Evolutionary conservation across 2,888 invertebrate species (phyloP).

Genomic region (Copidosoma aretas): DNA sequence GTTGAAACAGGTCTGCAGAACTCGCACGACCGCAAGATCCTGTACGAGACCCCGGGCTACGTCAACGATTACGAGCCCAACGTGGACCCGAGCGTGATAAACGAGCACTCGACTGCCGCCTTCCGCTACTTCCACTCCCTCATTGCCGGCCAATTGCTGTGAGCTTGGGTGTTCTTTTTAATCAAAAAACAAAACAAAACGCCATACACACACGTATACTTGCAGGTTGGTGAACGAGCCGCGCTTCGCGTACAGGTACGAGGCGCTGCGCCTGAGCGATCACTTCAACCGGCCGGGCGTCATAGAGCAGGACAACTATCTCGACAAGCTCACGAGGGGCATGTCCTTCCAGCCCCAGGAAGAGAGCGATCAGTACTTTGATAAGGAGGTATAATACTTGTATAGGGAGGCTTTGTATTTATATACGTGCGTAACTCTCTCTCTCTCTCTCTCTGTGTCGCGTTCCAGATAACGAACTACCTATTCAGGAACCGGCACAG

Average conservation of each 20-base stretch:
- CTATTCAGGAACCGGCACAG: conserved; percentile 74
- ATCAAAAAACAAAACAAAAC: background rate
- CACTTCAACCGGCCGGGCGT: conserved; percentile 74
- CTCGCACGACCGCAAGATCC: conserved; percentile 69
- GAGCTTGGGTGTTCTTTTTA: conserved; percentile 54
- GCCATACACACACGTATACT: too few species aligned
- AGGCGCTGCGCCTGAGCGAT: conserved; percentile 73
- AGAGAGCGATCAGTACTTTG: conserved; percentile 79
- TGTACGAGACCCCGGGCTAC: conserved; percentile 68
- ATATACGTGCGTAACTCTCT: conserved; percentile 47
- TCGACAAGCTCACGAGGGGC: conserved; percentile 78
- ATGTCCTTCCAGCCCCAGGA: conserved; percentile 79
- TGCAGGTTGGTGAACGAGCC: conserved; percentile 47
- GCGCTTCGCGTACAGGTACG: conserved; percentile 51
- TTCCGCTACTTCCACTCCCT: conserved; percentile 78
- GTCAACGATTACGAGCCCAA: conserved; percentile 73
- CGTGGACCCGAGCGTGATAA: conserved; percentile 71
- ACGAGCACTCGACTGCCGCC: conserved; percentile 76
- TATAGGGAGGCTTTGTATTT: background rate
- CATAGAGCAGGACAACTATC: conserved; percentile 70
- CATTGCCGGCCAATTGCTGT: conserved; percentile 75
- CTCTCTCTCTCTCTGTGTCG: background rate
- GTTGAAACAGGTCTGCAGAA: conserved; percentile 65
- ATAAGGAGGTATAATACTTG: conserved; percentile 70
- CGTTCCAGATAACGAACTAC: conserved; percentile 69